Percentiles rank a stretch among this genome's conserved stretches.
These are phyloP conservation scores for Nettapus auritus DNA, from an alignment of 2,113 vertebrate species.

Conservation along the genomic window DNA sequence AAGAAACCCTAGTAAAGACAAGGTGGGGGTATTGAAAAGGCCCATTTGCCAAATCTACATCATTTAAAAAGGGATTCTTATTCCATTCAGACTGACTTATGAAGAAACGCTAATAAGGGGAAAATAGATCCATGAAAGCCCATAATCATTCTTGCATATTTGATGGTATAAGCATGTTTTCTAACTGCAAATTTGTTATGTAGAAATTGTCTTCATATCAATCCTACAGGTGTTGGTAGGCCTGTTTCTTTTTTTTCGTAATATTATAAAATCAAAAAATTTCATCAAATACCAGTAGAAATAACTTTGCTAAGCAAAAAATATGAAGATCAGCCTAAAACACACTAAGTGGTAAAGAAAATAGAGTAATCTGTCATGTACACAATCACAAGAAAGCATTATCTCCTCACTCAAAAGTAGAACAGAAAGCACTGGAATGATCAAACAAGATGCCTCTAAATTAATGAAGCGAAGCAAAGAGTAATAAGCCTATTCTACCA, in stretches of 20 bases:
- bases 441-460: neutral
- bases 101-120: neutral
- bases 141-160: neutral
- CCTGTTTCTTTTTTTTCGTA: neutral
- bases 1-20: neutral
- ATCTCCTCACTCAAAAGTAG: neutral
- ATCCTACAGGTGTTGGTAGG: neutral
- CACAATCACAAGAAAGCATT: neutral
- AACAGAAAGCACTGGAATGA: neutral
- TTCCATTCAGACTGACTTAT: neutral
- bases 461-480: neutral
- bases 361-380: neutral
- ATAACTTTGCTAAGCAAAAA: neutral
- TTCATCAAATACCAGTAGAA: neutral
- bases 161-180: neutral
- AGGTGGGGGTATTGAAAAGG: neutral
- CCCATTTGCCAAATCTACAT: neutral
- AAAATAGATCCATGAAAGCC: neutral
- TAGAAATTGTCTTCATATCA: neutral
- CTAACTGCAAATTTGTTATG: neutral
- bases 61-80: neutral
- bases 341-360: neutral
- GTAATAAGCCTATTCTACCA: neutral
- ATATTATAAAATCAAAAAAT: too few species aligned
- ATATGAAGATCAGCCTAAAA: neutral